Evolutionary conservation across 1,140 invertebrate genomes (phyloP).

Genomic region (Pararge aegeria): DNA sequence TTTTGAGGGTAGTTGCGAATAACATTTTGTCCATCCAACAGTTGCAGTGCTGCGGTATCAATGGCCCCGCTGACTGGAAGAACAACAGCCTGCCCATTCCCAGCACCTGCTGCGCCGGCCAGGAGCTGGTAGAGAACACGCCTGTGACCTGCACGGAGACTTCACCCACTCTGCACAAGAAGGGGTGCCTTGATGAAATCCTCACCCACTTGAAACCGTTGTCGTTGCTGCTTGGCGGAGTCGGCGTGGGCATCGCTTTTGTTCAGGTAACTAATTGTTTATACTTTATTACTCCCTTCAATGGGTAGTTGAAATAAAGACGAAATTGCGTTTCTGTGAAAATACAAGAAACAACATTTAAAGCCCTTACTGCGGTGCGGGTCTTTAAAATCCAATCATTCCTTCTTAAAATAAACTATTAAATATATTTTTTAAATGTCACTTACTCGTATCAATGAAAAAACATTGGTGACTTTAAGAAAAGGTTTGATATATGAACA

Average conservation of each 20-base stretch:
- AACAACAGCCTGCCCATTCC: slow-evolving; percentile 82
- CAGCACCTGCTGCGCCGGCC: slow-evolving; percentile 84
- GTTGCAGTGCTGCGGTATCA: slow-evolving; percentile 90
- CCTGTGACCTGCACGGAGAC: slow-evolving; percentile 52
- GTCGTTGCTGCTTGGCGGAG: slow-evolving; percentile 86
- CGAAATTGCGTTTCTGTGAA: too few species aligned
- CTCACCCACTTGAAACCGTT: slow-evolving; percentile 84
- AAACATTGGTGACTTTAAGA: too few species aligned
- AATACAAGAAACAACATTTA: too few species aligned
- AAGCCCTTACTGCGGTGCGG: too few species aligned
- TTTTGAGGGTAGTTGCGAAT: neutral
- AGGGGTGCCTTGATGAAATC: slow-evolving; percentile 85
- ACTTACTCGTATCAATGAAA: too few species aligned
- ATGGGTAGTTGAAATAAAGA: neutral
- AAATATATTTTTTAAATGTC: too few species aligned
- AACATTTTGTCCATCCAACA: slow-evolving; percentile 52
- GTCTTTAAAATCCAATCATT: too few species aligned
- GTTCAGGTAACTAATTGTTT: slow-evolving; percentile 83
- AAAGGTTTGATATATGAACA: too few species aligned
- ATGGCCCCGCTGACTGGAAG: slow-evolving; percentile 85
- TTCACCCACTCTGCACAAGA: slow-evolving; percentile 45
- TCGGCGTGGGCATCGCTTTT: slow-evolving; percentile 88
- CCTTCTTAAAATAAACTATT: too few species aligned
- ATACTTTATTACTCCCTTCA: neutral
- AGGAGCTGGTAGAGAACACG: slow-evolving; percentile 79